Evolutionary conservation across 2,113 vertebrate genomes (phyloP).

Genomic region (Chroicocephalus ridibundus): DNA sequence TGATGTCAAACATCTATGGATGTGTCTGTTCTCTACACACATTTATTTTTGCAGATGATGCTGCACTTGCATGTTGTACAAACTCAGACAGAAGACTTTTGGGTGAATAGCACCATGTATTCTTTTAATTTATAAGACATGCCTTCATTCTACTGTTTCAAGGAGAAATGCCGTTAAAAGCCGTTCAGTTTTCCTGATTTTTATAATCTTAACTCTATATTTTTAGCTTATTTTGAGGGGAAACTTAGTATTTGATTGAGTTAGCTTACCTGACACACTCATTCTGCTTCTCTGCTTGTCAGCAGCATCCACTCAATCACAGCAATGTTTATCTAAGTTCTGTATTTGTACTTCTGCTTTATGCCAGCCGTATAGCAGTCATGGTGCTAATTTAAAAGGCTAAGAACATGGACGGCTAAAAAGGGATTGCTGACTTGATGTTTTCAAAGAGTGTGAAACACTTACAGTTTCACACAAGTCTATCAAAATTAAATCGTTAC

Average conservation of each 20-base stretch:
- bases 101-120: background rate
- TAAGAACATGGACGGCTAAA: background rate
- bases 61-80: background rate
- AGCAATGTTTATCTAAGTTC: background rate
- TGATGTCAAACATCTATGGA: background rate
- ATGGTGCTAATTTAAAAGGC: slow-evolving; percentile 45
- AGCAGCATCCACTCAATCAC: background rate
- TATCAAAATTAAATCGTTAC: background rate
- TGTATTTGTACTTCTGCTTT: background rate
- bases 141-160: background rate
- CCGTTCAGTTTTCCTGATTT: background rate
- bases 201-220: background rate
- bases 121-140: background rate
- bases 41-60: background rate
- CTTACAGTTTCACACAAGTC: slow-evolving; percentile 42
- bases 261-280: background rate
- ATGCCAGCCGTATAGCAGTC: background rate
- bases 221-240: background rate
- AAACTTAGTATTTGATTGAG: background rate
- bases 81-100: background rate
- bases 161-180: background rate
- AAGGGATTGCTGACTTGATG: slow-evolving; percentile 12
- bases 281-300: background rate
- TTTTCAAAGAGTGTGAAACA: slow-evolving; percentile 11
- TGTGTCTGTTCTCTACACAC: background rate